These are phyloP conservation scores for Dimorphilus gyrociliatus DNA, from an alignment of 2,888 invertebrate genomes.

Conservation along the genomic window DNA sequence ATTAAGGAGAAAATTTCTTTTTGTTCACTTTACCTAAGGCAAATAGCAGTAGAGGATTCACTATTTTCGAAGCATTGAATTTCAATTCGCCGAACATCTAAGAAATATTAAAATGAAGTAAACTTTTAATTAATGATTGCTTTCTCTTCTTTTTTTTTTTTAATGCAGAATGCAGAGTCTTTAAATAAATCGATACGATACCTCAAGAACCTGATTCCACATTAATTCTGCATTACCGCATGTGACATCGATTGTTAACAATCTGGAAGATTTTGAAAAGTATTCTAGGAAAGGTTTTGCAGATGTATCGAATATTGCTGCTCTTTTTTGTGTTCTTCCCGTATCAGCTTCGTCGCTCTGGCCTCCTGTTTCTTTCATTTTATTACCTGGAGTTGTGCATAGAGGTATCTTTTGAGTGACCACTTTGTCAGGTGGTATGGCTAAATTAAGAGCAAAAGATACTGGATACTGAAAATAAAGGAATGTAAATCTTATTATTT, in stretches of 20 bases:
- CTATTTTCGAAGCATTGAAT: constrained; percentile 14
- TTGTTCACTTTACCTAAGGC: constrained; percentile 30
- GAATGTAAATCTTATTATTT: background rate
- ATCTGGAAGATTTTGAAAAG: constrained; percentile 18
- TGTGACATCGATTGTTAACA: constrained; percentile 26
- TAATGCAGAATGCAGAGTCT: too few relatives aligned
- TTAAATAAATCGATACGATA: too few relatives aligned
- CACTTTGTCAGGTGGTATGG: constrained; percentile 21
- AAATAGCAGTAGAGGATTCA: constrained; percentile 26
- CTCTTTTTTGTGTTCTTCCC: constrained; percentile 25
- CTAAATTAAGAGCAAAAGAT: constrained; percentile 28
- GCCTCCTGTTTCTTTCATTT: constrained; percentile 11
- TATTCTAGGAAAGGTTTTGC: constrained; percentile 23
- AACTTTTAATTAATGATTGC: too few relatives aligned
- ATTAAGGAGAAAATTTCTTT: too few relatives aligned
- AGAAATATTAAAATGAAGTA: too few relatives aligned
- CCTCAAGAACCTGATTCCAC: constrained; percentile 22
- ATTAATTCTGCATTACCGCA: constrained; percentile 21
- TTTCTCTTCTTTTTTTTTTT: too few relatives aligned
- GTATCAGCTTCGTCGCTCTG: constrained; percentile 29
- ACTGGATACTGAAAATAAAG: constrained; percentile 21
- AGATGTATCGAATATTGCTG: constrained; percentile 21
- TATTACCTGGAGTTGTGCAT: constrained; percentile 6
- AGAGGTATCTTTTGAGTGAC: constrained; percentile 9
- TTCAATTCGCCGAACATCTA: constrained; percentile 18